Percentiles rank a stretch among this genome's conserved stretches.
Conservation (phyloP, 2,888 invertebrate genomes). For the Hedya salicella region DNA sequence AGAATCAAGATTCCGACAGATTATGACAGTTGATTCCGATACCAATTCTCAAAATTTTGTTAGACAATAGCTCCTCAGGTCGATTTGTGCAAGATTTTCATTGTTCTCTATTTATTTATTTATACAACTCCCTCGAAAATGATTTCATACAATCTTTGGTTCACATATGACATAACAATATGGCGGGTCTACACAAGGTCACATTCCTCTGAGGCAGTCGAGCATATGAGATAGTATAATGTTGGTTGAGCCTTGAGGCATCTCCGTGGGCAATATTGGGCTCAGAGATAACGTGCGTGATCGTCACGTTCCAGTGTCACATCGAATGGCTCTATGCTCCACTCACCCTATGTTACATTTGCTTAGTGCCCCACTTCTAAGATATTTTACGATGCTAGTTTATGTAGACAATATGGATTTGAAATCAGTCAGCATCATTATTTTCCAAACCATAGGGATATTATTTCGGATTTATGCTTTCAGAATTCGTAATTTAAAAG, state of each 20-base stretch:
- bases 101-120: too few relatives aligned
- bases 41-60: too few relatives aligned
- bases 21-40: too few relatives aligned
- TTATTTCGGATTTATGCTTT: too few relatives aligned
- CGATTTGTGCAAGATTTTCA: too few relatives aligned
- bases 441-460: too few relatives aligned
- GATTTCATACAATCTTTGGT: not conserved
- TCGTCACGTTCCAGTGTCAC: constrained; percentile 28
- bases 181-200: not conserved
- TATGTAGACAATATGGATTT: too few relatives aligned
- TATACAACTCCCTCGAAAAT: too few relatives aligned
- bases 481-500: too few relatives aligned
- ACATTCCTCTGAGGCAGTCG: constrained; percentile 33
- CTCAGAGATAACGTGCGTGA: constrained; percentile 23
- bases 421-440: too few relatives aligned
- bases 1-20: too few relatives aligned
- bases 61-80: too few relatives aligned
- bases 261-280: constrained; percentile 24
- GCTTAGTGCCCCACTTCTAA: not conserved
- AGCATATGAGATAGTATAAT: constrained; percentile 42
- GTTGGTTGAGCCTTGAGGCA: constrained; percentile 23
- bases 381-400: not conserved
- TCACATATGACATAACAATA: constrained; percentile 1
- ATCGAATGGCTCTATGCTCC: constrained; percentile 19
- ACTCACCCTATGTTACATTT: constrained; percentile 14